Conservation (phyloP, 2,888 invertebrate genomes). For the Choreutis nemorana region DNA sequence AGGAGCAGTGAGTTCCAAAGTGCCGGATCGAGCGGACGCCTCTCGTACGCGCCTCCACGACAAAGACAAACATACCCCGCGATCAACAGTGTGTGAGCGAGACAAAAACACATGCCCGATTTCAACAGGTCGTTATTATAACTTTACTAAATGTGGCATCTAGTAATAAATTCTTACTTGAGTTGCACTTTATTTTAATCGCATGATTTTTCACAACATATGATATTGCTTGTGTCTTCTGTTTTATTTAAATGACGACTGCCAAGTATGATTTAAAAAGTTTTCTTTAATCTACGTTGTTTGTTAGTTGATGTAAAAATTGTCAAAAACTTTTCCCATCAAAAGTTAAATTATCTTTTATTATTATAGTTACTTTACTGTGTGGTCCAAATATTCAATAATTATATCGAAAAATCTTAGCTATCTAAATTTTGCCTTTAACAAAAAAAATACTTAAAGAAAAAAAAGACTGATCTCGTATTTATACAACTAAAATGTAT, state of each 20-base stretch:
- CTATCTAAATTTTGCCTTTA: too few relatives aligned
- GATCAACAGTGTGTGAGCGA: constrained; percentile 28
- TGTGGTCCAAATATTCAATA: too few relatives aligned
- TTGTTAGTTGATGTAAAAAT: too few relatives aligned
- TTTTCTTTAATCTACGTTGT: too few relatives aligned
- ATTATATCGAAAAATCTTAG: too few relatives aligned
- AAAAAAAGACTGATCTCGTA: too few relatives aligned
- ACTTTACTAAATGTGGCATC: constrained; percentile 54
- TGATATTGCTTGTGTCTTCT: neutral
- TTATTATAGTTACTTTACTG: too few relatives aligned
- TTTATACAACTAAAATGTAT: too few relatives aligned
- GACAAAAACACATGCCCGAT: constrained; percentile 37
- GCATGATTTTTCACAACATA: constrained; percentile 14
- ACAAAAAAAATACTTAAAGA: too few relatives aligned
- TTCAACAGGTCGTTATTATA: constrained; percentile 64
- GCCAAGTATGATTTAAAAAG: too few relatives aligned
- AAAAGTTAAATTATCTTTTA: too few relatives aligned
- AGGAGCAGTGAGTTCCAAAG: constrained; percentile 47
- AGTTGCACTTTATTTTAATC: constrained; percentile 21
- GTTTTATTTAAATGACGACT: neutral
- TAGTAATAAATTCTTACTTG: constrained; percentile 47
- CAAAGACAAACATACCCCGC: constrained; percentile 37
- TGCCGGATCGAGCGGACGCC: constrained; percentile 50
- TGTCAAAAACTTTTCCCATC: too few relatives aligned
- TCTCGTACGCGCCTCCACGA: constrained; percentile 20